Evolutionary conservation across 2,888 invertebrate genomes (phyloP).

Genomic region (Dolomedes plantarius): DNA sequence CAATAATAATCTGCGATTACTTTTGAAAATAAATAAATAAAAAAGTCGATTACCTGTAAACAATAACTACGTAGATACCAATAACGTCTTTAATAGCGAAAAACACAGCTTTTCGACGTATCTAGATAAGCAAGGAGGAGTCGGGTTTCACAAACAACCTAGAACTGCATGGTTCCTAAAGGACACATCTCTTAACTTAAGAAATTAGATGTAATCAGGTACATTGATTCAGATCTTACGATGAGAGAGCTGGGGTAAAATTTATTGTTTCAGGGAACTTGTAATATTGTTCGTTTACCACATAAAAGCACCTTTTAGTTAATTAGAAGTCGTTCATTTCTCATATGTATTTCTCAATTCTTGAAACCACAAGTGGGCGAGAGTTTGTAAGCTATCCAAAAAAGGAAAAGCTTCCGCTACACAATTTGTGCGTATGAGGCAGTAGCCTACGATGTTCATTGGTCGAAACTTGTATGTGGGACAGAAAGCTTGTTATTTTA

Average conservation of each 20-base stretch:
- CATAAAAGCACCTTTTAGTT: not conserved
- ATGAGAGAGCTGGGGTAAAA: not conserved
- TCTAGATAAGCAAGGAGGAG: conserved; percentile 51
- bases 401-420: conserved; percentile 60
- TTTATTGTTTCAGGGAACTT: not conserved
- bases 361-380: conserved; percentile 58
- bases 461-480: conserved; percentile 47
- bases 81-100: not conserved
- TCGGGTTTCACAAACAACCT: conserved; percentile 65
- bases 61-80: not conserved
- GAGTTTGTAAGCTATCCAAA: conserved; percentile 68
- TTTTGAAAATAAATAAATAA: no score
- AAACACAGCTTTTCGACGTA: conserved; percentile 10
- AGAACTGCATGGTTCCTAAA: conserved; percentile 31
- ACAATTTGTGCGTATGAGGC: conserved; percentile 23
- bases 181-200: conserved; percentile 56
- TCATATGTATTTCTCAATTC: conserved; percentile 54
- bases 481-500: not conserved
- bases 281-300: not conserved
- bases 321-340: conserved; percentile 53
- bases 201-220: conserved; percentile 14
- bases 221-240: not conserved
- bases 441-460: conserved; percentile 24
- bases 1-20: no score
- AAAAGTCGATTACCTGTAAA: not conserved